A percentile compares a stretch with the other conserved stretches of the same genome.
Evolutionary conservation across 2,888 invertebrate genomes (phyloP).

Genomic region (Tipula lateralis): DNA sequence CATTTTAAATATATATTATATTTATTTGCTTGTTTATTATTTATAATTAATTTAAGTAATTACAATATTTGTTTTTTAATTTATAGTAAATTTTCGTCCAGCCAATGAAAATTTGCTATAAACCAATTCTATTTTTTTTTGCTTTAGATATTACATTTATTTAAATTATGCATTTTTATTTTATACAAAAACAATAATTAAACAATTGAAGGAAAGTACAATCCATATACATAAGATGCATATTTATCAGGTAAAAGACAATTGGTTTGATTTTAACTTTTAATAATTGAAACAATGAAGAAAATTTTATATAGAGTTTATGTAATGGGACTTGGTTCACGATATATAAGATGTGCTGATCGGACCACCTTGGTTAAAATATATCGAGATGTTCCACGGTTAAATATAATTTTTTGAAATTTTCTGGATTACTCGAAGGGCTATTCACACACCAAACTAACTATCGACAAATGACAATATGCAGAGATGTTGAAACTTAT

Average conservation of each 20-base stretch:
- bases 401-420: not conserved
- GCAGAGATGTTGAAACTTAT: not conserved
- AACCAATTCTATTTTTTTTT: not conserved
- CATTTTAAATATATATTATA: not conserved
- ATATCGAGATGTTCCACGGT: not conserved
- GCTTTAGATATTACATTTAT: not conserved
- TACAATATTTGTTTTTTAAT: not conserved
- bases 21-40: not conserved
- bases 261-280: not conserved
- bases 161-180: not conserved
- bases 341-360: too few species aligned
- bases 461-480: not conserved
- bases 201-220: too few species aligned
- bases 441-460: not conserved
- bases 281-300: not conserved
- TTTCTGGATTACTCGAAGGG: not conserved
- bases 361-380: not conserved
- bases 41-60: constrained; percentile 3
- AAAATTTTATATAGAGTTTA: not conserved
- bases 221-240: not conserved
- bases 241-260: not conserved
- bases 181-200: not conserved
- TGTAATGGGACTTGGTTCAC: not conserved
- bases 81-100: not conserved
- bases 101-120: not conserved